These are phyloP conservation scores for Eristalis intricaria DNA, from an alignment of 2,888 invertebrate species.

Conservation along the genomic window DNA sequence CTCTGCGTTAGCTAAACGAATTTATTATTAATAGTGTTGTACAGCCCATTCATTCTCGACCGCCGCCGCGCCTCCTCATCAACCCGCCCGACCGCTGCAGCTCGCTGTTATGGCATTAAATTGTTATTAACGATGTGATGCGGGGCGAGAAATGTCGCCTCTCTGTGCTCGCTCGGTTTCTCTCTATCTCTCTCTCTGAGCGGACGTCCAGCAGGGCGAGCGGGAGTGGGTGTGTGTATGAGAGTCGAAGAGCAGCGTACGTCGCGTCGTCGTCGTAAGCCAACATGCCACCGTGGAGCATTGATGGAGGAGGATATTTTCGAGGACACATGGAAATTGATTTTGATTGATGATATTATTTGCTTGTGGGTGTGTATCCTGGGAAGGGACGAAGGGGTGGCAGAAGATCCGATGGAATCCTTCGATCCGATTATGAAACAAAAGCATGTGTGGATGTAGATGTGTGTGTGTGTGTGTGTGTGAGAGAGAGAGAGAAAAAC, in stretches of 20 bases:
- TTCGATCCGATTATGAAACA: conserved; percentile 55
- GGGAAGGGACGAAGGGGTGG: background rate
- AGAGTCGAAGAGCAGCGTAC: conserved; percentile 14
- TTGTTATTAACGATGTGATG: conserved; percentile 64
- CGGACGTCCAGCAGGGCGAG: no score
- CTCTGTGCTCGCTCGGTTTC: no score
- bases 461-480: background rate
- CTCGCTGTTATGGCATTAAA: conserved; percentile 45
- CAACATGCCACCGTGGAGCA: background rate
- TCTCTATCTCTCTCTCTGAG: background rate
- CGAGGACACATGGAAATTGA: conserved; percentile 55
- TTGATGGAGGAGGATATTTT: conserved; percentile 8
- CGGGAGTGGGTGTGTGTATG: background rate
- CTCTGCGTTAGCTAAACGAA: conserved; percentile 45
- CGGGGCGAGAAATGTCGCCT: conserved; percentile 11
- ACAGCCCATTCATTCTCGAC: background rate
- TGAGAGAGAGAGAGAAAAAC: conserved; percentile 25
- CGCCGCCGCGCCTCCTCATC: background rate
- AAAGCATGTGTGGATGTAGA: conserved; percentile 16
- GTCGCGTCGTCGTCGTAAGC: background rate
- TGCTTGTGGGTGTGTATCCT: conserved; percentile 1
- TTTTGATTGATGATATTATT: conserved; percentile 68
- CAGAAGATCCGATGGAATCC: conserved; percentile 40
- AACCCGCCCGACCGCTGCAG: background rate
- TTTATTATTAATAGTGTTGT: conserved; percentile 60